phyloP scores from a whole-genome alignment of 1,140 invertebrate species.

The Dreissena polymorpha region DNA sequence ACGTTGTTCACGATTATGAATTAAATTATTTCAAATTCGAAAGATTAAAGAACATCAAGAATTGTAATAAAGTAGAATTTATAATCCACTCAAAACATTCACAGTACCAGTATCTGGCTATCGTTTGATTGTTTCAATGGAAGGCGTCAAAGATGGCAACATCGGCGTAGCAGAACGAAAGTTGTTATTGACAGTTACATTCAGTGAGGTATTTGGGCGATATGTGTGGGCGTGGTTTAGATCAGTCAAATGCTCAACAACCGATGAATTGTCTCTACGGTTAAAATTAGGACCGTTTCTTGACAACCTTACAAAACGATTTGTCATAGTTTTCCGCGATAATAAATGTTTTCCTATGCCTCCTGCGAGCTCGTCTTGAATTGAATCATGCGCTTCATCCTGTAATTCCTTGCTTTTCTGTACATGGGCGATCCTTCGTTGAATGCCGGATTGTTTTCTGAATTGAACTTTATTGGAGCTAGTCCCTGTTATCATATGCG shows the following conservation, averaged over 20 bases:
- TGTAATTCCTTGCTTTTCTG: slow-evolving; percentile 9
- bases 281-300: neutral
- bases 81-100: no score
- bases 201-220: neutral
- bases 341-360: slow-evolving; percentile 15
- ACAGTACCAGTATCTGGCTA: no score
- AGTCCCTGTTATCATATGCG: neutral
- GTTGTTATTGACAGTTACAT: neutral
- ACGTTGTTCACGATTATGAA: no score
- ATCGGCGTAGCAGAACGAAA: slow-evolving; percentile 33
- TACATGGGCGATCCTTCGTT: slow-evolving; percentile 10
- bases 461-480: slow-evolving; percentile 4
- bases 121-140: slow-evolving; percentile 2
- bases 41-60: no score
- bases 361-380: slow-evolving; percentile 14
- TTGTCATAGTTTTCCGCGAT: slow-evolving; percentile 29
- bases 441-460: slow-evolving; percentile 32
- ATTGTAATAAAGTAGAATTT: no score
- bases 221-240: neutral
- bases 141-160: slow-evolving; percentile 17
- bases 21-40: no score
- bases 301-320: slow-evolving; percentile 12
- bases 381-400: slow-evolving; percentile 14
- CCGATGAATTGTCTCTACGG: neutral
- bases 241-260: slow-evolving; percentile 22